Conservation (phyloP, 1,140 invertebrate species). For the Belonocnema kinseyi region DNA sequence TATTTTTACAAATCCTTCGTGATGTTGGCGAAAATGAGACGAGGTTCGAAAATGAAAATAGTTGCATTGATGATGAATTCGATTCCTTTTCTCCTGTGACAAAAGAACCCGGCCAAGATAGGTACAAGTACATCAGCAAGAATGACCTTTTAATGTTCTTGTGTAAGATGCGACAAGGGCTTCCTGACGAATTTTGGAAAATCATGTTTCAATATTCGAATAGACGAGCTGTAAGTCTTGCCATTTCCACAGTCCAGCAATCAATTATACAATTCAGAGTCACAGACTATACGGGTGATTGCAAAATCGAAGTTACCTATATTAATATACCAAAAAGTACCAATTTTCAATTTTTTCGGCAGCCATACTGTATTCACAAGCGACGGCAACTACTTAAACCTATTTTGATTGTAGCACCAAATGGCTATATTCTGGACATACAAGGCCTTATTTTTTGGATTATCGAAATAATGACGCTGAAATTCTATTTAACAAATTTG, state of each 20-base stretch:
- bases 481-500: constrained; percentile 26
- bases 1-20: background rate
- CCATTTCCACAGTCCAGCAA: background rate
- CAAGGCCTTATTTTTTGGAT: constrained; percentile 36
- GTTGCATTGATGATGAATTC: too few species aligned
- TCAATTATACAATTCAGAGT: constrained; percentile 13
- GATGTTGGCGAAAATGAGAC: background rate
- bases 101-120: background rate
- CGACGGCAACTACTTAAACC: constrained; percentile 38
- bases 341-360: too few species aligned
- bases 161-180: constrained; percentile 33
- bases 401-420: constrained; percentile 1
- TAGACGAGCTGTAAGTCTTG: too few species aligned
- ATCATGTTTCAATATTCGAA: background rate
- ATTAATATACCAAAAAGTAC: too few species aligned
- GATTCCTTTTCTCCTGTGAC: too few species aligned
- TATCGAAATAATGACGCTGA: constrained; percentile 31
- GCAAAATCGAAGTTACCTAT: too few species aligned
- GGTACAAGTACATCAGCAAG: constrained; percentile 25
- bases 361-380: too few species aligned
- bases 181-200: background rate
- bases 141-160: constrained; percentile 28
- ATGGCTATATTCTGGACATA: constrained; percentile 32
- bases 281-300: constrained; percentile 2
- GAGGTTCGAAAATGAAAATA: background rate